These are phyloP conservation scores for Oxyruncus cristatus DNA, from an alignment of 2,113 vertebrate species.

Conservation along the genomic window DNA sequence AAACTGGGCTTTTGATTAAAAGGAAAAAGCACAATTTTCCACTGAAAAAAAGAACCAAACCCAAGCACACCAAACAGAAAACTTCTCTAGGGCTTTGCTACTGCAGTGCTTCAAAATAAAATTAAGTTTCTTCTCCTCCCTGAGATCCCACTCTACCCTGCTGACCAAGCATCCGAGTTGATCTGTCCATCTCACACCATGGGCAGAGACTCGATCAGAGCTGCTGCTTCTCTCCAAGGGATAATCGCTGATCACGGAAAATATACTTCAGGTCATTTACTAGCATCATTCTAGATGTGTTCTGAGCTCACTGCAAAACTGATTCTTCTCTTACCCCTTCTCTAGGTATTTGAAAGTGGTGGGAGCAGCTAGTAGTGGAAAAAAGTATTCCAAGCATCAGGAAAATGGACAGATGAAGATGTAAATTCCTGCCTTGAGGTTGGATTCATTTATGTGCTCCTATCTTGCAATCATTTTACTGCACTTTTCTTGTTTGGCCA, in stretches of 20 bases:
- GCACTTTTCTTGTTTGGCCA: neutral
- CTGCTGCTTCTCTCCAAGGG: neutral
- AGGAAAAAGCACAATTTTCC: neutral
- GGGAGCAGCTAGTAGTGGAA: neutral
- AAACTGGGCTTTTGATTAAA: constrained; percentile 15
- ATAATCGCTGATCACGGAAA: neutral
- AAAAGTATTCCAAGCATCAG: neutral
- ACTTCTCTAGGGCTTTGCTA: neutral
- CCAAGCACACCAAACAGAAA: neutral
- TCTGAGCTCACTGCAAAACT: neutral
- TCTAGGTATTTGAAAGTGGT: neutral
- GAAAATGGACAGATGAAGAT: neutral
- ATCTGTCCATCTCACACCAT: neutral
- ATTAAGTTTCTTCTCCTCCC: neutral
- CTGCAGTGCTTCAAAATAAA: neutral
- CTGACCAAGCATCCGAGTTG: neutral
- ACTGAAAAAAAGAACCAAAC: neutral
- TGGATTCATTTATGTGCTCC: neutral
- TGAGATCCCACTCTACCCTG: neutral
- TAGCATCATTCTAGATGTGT: neutral
- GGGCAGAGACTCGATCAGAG: neutral
- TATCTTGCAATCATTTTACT: neutral
- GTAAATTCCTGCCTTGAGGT: neutral
- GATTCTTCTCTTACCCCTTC: neutral
- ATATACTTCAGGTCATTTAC: neutral